Evolutionary conservation across 2,113 vertebrate species (phyloP), one percentile per base, ranked within the genome.

Genomic region (Pteropus alecto): DNA sequence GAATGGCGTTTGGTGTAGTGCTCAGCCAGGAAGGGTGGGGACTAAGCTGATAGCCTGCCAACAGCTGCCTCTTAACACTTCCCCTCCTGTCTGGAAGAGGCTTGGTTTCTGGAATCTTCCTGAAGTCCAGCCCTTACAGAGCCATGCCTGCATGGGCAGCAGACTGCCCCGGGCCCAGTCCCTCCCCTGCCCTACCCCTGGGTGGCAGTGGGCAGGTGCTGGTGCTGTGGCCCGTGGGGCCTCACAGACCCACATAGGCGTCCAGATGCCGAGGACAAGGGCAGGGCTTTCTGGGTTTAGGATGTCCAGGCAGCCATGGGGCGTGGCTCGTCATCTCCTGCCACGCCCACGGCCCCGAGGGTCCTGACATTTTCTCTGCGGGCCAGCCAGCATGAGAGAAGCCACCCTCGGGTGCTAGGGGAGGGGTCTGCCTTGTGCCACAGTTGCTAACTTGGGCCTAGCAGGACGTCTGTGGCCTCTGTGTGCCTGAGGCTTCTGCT

Each of bases 131-230:
- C 33, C 51, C 33, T 58, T 24, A 12, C 33, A 8, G 41, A 82
- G 13, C 70, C 6, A 14, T 1, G 26, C 65, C 30, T 21, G 19
- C 13, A 0, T 22, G 12, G 51, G 9, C 0, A 1, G 24, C 18
- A 18, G 33, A 6, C 28, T 1, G 12, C 65, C 61, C 18, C n/a
- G 43, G 38, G 6, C 43, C 24, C 5, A 0, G 1, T n/a, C 28
- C 16, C 35, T 10, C 6, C n/a, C 76, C 65, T 33, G 68, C 48
- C 22, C 4, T 14, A 67, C 28, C n/a, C 51, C 67, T 24, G 30
- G 70, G 22, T 12, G 61, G 41, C 68, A 13, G 0, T 13, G n/a
- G 41, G 15, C 76, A 43, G 46, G 26, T 9, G 10, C 67, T 46
- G 24, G 30, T 24, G 33, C 65, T 30, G 60, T 24, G 28, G 46